Conservation (phyloP, 1,140 invertebrate genomes). For the Arion vulgaris region DNA sequence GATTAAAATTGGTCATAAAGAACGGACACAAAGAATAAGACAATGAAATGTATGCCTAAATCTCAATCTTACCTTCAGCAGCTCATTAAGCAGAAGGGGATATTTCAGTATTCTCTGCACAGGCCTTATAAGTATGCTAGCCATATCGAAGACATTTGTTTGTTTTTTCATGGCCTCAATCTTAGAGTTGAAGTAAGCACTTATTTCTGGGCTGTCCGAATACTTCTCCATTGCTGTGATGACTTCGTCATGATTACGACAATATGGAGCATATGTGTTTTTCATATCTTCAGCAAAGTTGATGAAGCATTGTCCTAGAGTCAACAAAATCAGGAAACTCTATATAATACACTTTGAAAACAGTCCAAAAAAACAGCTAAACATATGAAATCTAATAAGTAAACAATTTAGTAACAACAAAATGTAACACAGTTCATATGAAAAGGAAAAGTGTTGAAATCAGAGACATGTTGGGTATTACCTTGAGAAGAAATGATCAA, state of each 20-base stretch:
- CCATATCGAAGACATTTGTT: constrained; percentile 73
- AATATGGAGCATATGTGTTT: constrained; percentile 78
- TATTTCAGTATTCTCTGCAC: constrained; percentile 82
- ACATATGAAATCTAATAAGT: too few species aligned
- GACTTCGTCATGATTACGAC: constrained; percentile 79
- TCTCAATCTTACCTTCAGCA: constrained; percentile 76
- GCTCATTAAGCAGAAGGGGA: constrained; percentile 79
- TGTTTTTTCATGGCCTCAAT: constrained; percentile 74
- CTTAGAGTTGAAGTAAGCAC: constrained; percentile 73
- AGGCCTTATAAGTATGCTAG: constrained; percentile 80
- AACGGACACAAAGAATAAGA: too few species aligned
- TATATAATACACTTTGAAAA: too few species aligned
- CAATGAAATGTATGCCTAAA: too few species aligned
- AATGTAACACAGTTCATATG: too few species aligned
- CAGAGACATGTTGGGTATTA: too few species aligned
- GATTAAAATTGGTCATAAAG: too few species aligned
- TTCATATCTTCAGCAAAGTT: constrained; percentile 77
- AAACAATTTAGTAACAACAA: too few species aligned
- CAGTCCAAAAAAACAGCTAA: too few species aligned
- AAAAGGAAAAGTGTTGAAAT: too few species aligned
- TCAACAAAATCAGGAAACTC: too few species aligned
- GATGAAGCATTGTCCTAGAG: constrained; percentile 77
- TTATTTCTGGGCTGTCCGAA: constrained; percentile 74
- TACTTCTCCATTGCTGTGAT: constrained; percentile 76
- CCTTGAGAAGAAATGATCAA: too few species aligned